A percentile compares a stretch with the other conserved stretches of the same genome.
Evolutionary conservation across 1,140 invertebrate genomes (phyloP).

Genomic region (Polypedilum pembai): DNA sequence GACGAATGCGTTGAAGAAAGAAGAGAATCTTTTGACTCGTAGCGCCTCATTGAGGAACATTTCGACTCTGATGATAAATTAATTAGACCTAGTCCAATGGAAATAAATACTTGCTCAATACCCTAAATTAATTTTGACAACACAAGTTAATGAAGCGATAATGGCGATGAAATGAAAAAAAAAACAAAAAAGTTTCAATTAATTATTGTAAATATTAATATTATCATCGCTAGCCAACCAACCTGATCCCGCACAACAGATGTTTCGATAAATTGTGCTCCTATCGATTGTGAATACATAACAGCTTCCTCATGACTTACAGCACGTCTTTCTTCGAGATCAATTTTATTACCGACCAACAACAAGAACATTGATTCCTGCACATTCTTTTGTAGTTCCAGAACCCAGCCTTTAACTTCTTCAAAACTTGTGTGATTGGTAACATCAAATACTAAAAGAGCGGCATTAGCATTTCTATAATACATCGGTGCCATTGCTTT

Average conservation of each 20-base stretch:
- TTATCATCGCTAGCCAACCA: conserved; percentile 29
- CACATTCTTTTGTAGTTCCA: conserved; percentile 66
- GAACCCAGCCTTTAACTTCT: conserved; percentile 71
- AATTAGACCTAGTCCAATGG: conserved; percentile 53
- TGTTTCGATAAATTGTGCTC: conserved; percentile 74
- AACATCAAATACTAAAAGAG: conserved; percentile 80
- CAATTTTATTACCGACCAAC: conserved; percentile 80
- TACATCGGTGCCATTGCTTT: conserved; percentile 87
- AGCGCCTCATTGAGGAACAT: conserved; percentile 45
- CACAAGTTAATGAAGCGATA: no score
- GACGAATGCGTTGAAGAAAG: conserved; percentile 34
- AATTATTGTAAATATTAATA: conserved; percentile 29
- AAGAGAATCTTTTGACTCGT: conserved; percentile 46
- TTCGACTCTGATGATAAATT: conserved; percentile 45
- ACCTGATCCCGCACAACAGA: conserved; percentile 71
- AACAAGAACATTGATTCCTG: conserved; percentile 65
- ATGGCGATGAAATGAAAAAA: no score
- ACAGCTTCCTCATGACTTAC: conserved; percentile 61
- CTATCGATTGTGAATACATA: conserved; percentile 71
- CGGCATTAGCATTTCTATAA: conserved; percentile 82
- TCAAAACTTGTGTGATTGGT: conserved; percentile 63
- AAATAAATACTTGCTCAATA: conserved; percentile 59
- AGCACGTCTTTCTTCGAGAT: conserved; percentile 55
- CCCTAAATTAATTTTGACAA: conserved; percentile 44
- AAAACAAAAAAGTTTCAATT: conserved; percentile 32